These are phyloP conservation scores for Uropsilus gracilis DNA, from an alignment of 2,113 vertebrate genomes.

Conservation along the genomic window DNA sequence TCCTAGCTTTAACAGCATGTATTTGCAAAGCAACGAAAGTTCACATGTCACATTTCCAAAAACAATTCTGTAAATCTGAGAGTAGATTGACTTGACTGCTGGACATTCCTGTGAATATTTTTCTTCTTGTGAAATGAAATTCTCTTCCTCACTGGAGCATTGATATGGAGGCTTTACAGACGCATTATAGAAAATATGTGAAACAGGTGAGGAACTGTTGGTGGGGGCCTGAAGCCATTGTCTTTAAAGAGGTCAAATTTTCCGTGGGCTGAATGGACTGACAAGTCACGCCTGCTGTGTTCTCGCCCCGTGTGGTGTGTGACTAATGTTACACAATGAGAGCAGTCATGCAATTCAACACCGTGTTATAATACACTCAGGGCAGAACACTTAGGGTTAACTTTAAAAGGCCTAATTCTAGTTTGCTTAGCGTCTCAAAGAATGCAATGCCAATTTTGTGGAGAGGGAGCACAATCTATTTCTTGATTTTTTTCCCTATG, in stretches of 20 bases:
- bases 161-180: slow-evolving; percentile 31
- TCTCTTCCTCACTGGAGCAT: not conserved
- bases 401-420: not conserved
- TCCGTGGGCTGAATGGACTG: slow-evolving; percentile 10
- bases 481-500: not conserved
- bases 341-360: slow-evolving; percentile 42
- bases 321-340: slow-evolving; percentile 12
- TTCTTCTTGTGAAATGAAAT: slow-evolving; percentile 59
- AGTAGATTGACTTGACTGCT: not conserved
- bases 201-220: slow-evolving; percentile 57
- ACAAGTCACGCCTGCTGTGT: slow-evolving; percentile 47
- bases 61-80: not conserved
- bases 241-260: slow-evolving; percentile 63
- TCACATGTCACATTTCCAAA: slow-evolving; percentile 32
- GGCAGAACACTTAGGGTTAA: not conserved
- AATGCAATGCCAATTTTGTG: not conserved
- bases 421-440: not conserved
- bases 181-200: slow-evolving; percentile 20
- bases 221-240: slow-evolving; percentile 23
- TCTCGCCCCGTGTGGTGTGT: not conserved
- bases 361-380: not conserved
- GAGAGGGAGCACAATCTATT: not conserved
- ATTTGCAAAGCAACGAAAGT: slow-evolving; percentile 20
- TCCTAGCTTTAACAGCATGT: not conserved
- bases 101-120: slow-evolving; percentile 40